Conservation (phyloP, 2,797 vertebrate genomes). For the Sitta carolinensis region DNA sequence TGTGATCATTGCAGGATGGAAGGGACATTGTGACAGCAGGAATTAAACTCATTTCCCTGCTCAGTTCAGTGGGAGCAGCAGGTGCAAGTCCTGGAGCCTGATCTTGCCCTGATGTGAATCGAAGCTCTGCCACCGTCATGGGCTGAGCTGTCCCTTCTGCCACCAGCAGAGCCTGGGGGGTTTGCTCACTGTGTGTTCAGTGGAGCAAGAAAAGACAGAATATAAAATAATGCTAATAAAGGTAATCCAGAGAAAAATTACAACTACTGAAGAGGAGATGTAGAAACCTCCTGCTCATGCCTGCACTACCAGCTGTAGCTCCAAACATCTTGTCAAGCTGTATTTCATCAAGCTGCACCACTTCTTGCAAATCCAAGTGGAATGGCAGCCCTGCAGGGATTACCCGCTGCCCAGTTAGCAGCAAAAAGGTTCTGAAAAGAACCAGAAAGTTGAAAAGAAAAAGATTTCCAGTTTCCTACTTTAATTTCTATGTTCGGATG, state of each 20-base stretch:
- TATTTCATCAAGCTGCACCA: background rate
- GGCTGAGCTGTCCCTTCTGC: background rate
- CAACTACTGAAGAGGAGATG: background rate
- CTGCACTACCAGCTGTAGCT: background rate
- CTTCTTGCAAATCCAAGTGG: background rate
- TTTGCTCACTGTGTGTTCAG: background rate
- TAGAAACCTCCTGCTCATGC: background rate
- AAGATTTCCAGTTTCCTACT: background rate
- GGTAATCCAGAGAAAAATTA: background rate
- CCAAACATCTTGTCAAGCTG: background rate
- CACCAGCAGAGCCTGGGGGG: background rate
- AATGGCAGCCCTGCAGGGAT: background rate
- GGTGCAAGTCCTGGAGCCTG: background rate
- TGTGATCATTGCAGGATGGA: background rate
- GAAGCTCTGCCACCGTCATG: background rate
- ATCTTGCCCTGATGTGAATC: background rate
- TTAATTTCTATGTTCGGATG: slow-evolving; percentile 10
- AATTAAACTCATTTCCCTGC: background rate
- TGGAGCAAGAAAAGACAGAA: background rate
- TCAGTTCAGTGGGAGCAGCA: background rate
- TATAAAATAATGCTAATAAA: background rate
- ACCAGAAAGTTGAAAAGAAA: background rate
- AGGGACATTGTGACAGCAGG: background rate
- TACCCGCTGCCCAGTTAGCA: background rate
- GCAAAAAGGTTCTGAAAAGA: background rate